phyloP scores from a whole-genome alignment of 2,888 invertebrate genomes.

The Lepidocyrtoides sp. region DNA sequence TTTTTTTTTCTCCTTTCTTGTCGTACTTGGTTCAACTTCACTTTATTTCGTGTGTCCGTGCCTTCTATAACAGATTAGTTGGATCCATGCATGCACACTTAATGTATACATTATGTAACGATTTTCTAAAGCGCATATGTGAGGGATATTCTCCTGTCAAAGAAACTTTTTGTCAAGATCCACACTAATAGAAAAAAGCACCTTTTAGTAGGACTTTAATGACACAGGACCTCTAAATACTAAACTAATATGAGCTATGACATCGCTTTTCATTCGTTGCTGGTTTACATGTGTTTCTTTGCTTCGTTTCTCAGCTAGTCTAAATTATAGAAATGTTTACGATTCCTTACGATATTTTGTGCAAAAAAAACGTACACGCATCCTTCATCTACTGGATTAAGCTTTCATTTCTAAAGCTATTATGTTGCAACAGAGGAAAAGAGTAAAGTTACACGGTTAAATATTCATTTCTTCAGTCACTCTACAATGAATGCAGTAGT shows the following conservation, averaged over 20 bases:
- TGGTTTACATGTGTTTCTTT: no score
- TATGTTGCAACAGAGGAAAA: not conserved
- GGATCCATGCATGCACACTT: not conserved
- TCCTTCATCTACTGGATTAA: not conserved
- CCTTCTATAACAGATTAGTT: not conserved
- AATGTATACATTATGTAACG: not conserved
- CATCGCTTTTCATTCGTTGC: not conserved
- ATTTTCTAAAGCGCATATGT: not conserved
- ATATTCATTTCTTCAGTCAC: conserved; percentile 22
- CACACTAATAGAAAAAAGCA: conserved; percentile 38
- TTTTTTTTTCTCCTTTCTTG: not conserved
- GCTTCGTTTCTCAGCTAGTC: not conserved
- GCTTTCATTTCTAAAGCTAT: not conserved
- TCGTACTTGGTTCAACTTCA: not conserved
- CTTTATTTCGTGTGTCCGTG: not conserved
- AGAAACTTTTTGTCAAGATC: conserved; percentile 54
- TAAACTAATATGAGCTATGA: conserved; percentile 13
- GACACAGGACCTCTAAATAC: conserved; percentile 57
- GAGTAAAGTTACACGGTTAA: conserved; percentile 10
- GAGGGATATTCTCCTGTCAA: conserved; percentile 42
- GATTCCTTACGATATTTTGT: not conserved
- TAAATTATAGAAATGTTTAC: not conserved
- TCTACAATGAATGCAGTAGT: conserved; percentile 1
- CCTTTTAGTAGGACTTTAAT: conserved; percentile 53
- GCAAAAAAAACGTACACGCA: not conserved